These are phyloP conservation scores for Phortica magna DNA, from an alignment of 2,888 invertebrate genomes.

Conservation along the genomic window DNA sequence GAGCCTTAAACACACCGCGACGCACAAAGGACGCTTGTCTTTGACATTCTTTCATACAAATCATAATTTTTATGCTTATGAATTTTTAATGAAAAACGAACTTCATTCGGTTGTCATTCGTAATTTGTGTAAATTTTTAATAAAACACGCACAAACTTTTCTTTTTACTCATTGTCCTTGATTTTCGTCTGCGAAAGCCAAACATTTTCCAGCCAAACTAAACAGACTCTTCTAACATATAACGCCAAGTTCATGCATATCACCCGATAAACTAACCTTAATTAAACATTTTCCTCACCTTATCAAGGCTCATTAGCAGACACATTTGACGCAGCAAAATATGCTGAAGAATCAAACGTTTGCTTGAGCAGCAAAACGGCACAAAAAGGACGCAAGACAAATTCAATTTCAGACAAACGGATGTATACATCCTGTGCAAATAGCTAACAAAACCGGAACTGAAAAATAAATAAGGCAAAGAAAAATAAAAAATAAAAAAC, in stretches of 20 bases:
- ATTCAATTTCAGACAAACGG: neutral
- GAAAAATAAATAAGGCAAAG: constrained; percentile 10
- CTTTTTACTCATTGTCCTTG: neutral
- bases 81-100: constrained; percentile 69
- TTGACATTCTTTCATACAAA: constrained; percentile 55
- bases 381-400: constrained; percentile 4
- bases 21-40: no score
- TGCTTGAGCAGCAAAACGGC: neutral
- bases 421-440: constrained; percentile 11
- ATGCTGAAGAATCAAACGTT: neutral
- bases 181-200: neutral
- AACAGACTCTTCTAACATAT: neutral
- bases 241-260: neutral
- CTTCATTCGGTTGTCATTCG: constrained; percentile 23
- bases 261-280: neutral
- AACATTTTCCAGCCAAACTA: neutral
- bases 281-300: neutral
- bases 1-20: neutral
- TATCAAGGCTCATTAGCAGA: neutral
- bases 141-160: neutral
- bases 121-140: constrained; percentile 23
- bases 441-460: constrained; percentile 25
- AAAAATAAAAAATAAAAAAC: constrained; percentile 4
- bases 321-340: neutral
- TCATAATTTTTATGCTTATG: constrained; percentile 72